Evolutionary conservation across 1,140 invertebrate genomes (phyloP).

Genomic region (Rhopalosiphum padi): DNA sequence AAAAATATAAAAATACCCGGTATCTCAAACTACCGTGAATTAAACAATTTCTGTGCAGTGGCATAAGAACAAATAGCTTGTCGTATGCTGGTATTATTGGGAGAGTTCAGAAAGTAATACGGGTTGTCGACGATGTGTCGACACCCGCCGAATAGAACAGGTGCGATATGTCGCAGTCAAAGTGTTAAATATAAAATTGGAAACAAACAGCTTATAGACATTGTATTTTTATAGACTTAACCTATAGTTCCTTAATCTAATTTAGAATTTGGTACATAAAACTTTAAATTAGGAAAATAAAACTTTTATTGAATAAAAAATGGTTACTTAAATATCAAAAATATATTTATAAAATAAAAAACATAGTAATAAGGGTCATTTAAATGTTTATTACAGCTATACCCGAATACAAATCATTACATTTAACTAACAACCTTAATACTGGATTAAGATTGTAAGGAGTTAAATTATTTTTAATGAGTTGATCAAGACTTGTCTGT

Average conservation of each 20-base stretch:
- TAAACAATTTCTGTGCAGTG: too few species aligned
- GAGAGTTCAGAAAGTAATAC: too few species aligned
- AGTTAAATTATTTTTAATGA: constrained; percentile 83
- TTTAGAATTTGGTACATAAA: background rate
- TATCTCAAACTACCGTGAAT: too few species aligned
- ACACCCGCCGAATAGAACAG: too few species aligned
- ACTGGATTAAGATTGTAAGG: constrained; percentile 91
- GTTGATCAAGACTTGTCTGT: constrained; percentile 78
- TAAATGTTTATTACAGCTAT: constrained; percentile 20
- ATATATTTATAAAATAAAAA: background rate
- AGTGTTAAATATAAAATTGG: background rate
- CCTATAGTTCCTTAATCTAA: background rate
- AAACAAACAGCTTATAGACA: background rate
- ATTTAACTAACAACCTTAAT: constrained; percentile 80
- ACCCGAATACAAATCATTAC: constrained; percentile 77
- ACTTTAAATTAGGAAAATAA: background rate
- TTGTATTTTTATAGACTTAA: background rate
- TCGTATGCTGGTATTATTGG: too few species aligned
- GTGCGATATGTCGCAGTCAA: too few species aligned
- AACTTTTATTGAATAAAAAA: background rate
- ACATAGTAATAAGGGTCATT: background rate
- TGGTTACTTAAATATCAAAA: background rate
- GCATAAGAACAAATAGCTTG: too few species aligned
- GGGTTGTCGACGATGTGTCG: too few species aligned
- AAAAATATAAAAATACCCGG: too few species aligned